Evolutionary conservation across 1,140 invertebrate genomes (phyloP).

Genomic region (Lordiphosa mommai): DNA sequence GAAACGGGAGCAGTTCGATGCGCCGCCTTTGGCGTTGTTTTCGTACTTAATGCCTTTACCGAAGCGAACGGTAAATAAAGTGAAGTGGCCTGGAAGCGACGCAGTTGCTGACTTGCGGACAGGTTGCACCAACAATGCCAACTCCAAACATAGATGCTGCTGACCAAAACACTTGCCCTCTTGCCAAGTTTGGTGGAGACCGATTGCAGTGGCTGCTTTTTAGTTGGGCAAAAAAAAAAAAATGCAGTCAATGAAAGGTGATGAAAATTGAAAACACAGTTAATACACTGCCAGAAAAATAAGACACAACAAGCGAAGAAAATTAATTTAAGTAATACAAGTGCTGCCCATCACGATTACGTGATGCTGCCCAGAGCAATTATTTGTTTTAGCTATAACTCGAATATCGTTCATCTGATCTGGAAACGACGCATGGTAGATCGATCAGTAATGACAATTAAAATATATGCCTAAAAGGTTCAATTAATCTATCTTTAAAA

Average conservation of each 20-base stretch:
- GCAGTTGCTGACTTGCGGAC: conserved; percentile 17
- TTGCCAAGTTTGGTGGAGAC: conserved; percentile 35
- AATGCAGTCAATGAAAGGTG: background rate
- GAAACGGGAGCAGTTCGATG: conserved; percentile 32
- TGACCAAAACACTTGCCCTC: conserved; percentile 47
- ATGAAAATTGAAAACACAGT: background rate
- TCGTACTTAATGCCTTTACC: conserved; percentile 52
- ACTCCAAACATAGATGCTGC: conserved; percentile 4
- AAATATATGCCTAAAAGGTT: too few species aligned
- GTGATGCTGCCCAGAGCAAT: too few species aligned
- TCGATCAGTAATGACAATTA: too few species aligned
- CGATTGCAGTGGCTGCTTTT: background rate
- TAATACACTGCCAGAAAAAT: background rate
- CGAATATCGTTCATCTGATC: too few species aligned
- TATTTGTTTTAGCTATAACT: too few species aligned
- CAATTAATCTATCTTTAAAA: too few species aligned
- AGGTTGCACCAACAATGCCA: conserved; percentile 10
- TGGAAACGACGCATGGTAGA: too few species aligned
- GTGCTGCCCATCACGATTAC: too few species aligned
- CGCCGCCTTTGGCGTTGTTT: conserved; percentile 30
- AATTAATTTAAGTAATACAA: too few species aligned
- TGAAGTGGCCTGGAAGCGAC: conserved; percentile 71
- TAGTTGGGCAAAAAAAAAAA: background rate
- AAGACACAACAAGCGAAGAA: too few species aligned
- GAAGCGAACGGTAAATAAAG: conserved; percentile 59